Percentiles rank a stretch among this genome's conserved stretches.
phyloP scores from a whole-genome alignment of 1,140 invertebrate species.

The Amyelois transitella region DNA sequence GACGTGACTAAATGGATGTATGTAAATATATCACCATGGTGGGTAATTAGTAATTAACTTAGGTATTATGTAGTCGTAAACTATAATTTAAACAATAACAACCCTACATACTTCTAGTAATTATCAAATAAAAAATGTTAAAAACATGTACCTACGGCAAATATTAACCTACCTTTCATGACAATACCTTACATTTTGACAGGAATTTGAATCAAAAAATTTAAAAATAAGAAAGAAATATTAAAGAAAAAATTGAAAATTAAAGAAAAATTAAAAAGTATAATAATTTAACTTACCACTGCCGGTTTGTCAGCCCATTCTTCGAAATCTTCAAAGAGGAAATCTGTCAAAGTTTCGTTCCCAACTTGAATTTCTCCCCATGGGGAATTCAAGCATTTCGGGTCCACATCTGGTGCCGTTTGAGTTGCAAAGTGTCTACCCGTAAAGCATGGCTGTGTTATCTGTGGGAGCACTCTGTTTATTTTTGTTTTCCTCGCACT shows the following conservation, averaged over 20 bases:
- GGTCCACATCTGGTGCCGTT: constrained; percentile 45
- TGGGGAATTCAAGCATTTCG: constrained; percentile 61
- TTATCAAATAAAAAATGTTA: not conserved
- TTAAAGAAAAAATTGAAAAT: not conserved
- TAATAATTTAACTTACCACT: constrained; percentile 68
- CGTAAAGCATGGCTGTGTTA: constrained; percentile 7
- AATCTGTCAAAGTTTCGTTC: constrained; percentile 71
- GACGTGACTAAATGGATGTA: too few species aligned
- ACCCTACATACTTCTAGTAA: not conserved
- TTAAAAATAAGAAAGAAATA: not conserved
- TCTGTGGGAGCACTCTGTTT: constrained; percentile 10
- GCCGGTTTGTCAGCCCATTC: constrained; percentile 71
- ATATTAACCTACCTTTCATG: not conserved
- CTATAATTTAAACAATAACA: not conserved
- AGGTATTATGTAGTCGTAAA: too few species aligned
- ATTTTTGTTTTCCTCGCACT: constrained; percentile 30
- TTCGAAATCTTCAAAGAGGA: constrained; percentile 71
- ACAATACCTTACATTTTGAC: not conserved
- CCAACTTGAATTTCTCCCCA: constrained; percentile 69
- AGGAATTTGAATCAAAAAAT: not conserved
- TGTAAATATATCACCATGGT: too few species aligned
- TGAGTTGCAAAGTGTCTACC: constrained; percentile 44
- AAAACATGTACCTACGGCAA: not conserved
- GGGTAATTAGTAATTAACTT: too few species aligned
- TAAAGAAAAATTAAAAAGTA: not conserved